Evolutionary conservation across 2,113 vertebrate species (phyloP).

Genomic region (Salvelinus sp.): DNA sequence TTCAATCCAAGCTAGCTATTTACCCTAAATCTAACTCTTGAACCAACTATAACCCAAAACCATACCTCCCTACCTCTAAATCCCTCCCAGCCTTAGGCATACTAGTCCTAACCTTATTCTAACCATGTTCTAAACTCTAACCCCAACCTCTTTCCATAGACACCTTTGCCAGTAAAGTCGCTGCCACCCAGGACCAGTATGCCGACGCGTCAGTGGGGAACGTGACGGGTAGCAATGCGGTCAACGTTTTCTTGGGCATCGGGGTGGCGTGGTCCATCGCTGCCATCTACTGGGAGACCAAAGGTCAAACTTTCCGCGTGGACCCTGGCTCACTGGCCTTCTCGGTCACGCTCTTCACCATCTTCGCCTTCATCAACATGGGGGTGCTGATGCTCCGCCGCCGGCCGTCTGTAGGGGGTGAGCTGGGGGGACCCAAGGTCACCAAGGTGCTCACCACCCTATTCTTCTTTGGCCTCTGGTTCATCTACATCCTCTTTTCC

Average conservation of each 20-base stretch:
- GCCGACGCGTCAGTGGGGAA: conserved; percentile 89
- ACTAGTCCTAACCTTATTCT: too few relatives aligned
- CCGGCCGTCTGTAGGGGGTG: conserved; percentile 84
- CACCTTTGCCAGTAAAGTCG: conserved; percentile 92
- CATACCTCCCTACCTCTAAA: background rate
- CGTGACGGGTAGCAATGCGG: conserved; percentile 89
- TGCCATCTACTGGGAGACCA: conserved; percentile 84
- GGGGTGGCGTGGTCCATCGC: conserved; percentile 90
- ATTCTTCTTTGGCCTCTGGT: conserved; percentile 85
- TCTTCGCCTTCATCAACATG: conserved; percentile 86
- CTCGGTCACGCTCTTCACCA: conserved; percentile 92
- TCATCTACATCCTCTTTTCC: conserved; percentile 88
- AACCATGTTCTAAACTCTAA: background rate
- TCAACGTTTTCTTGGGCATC: conserved; percentile 91
- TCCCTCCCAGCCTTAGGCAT: too few relatives aligned
- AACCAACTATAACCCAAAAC: background rate
- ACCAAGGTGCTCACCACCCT: conserved; percentile 78
- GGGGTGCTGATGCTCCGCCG: conserved; percentile 83
- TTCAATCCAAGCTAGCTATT: background rate
- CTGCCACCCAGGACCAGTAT: conserved; percentile 87
- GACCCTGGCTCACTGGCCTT: conserved; percentile 87
- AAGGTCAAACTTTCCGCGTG: conserved; percentile 82
- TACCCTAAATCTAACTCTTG: background rate
- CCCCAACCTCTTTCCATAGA: conserved; percentile 65
- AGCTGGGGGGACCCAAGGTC: conserved; percentile 82